phyloP scores from a whole-genome alignment of 2,113 vertebrate genomes.

The Syrmaticus mikado region DNA sequence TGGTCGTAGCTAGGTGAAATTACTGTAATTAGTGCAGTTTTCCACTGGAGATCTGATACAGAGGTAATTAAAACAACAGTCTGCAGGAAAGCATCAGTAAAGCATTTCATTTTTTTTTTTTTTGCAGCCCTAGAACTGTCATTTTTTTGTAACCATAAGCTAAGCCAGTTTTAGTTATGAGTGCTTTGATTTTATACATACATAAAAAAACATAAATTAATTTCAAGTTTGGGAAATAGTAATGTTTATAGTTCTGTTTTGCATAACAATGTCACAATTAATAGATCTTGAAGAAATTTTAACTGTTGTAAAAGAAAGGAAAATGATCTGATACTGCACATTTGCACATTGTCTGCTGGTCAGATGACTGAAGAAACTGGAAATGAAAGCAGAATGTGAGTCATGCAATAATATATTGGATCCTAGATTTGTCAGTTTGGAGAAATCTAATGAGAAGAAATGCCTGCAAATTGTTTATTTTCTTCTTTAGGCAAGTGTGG shows the following conservation, averaged over 20 bases:
- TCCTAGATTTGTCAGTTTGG: not conserved
- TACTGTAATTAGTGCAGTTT: not conserved
- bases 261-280: not conserved
- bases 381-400: not conserved
- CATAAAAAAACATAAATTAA: not conserved
- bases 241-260: not conserved
- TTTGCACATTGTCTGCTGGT: not conserved
- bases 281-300: not conserved
- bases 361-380: not conserved
- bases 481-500: not conserved
- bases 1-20: not conserved
- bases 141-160: not conserved
- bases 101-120: not conserved
- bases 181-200: not conserved
- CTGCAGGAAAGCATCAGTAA: not conserved
- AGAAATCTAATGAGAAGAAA: not conserved
- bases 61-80: not conserved
- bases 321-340: not conserved
- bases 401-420: not conserved
- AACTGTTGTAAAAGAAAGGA: not conserved
- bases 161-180: not conserved
- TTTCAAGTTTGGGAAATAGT: not conserved
- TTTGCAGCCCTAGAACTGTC: not conserved
- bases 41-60: not conserved
- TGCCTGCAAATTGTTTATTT: not conserved